A percentile compares a stretch with the other conserved stretches of the same genome.
Evolutionary conservation across 1,140 invertebrate genomes (phyloP).

Genomic region (Platorchestia sp.): DNA sequence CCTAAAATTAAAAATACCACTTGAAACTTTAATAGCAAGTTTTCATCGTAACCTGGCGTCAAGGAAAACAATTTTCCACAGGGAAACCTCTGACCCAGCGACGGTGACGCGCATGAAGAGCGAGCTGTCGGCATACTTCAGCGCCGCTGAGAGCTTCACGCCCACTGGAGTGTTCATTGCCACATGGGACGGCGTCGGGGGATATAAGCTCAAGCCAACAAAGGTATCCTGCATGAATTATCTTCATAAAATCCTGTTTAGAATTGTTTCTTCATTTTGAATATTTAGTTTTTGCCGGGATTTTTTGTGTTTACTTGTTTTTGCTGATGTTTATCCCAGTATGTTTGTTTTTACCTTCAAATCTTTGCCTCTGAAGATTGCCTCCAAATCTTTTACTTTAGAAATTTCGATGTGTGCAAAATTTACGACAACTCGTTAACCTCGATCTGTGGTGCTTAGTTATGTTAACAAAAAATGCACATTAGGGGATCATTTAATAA

Average conservation of each 20-base stretch:
- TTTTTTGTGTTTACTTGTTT: neutral
- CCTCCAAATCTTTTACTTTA: neutral
- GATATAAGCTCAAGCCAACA: conserved; percentile 18
- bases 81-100: conserved; percentile 63
- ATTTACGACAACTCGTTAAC: neutral
- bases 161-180: conserved; percentile 79
- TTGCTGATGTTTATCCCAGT: neutral
- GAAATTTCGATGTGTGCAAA: neutral
- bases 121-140: conserved; percentile 61
- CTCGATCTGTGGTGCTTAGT: too few relatives aligned
- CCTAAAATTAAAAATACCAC: neutral
- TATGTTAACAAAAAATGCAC: too few relatives aligned
- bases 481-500: too few relatives aligned
- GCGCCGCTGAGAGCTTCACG: conserved; percentile 77
- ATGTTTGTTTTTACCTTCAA: too few relatives aligned
- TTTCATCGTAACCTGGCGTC: neutral
- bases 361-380: too few relatives aligned
- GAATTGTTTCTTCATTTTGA: neutral
- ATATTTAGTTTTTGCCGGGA: neutral
- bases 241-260: neutral
- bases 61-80: neutral
- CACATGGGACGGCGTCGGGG: conserved; percentile 83
- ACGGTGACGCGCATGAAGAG: conserved; percentile 58
- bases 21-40: neutral
- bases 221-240: neutral